Evolutionary conservation across 2,113 vertebrate species (phyloP), one percentile per base, ranked within the genome.

Genomic region (Psephotus haematonotus): DNA sequence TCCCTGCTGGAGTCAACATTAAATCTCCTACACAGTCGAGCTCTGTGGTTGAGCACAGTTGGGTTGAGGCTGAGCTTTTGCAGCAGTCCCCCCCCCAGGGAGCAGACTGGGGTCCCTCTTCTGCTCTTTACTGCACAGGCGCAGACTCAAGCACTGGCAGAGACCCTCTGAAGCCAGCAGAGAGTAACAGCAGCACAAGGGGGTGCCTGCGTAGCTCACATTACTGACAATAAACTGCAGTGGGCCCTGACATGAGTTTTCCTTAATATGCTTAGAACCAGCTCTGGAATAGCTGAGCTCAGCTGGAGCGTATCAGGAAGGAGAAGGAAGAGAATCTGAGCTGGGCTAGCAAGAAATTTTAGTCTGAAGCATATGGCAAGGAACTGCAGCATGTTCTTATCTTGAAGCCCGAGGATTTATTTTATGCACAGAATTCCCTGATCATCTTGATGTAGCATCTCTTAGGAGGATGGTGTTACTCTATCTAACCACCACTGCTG

Each of bases 261-360:
- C 82, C 50, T 43, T 92, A 93, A 79, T 37, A 49, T 13, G 83
- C 90, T 94, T 94, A 95, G 96, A 96, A 97, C 92, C 81, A 92
- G 81, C 62, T 67, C 69, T 85, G 57, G 95, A 82, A 91, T 87
- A 94, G 94, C 95, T 97, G 88, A 91, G 81, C 86, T 97, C 96
- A 96, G 96, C 96, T 95, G 82, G 87, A 96, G 76, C 9, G 0
- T 93, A 96, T 96, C 95, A 92, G 91, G 81, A 94, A 94, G 92
- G 88, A 96, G 95, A 95, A 96, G 91, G 93, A 96, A 96, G 86
- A 96, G 86, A 95, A 95, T 96, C 76, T 68, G 82, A 97, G 91
- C 95, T 91, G 78, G 97, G 85, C 91, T 85, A 95, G 89, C 94
- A 91, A 94, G 97, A 97, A 97, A 94, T 95, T 97, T 97, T 95